Evolutionary conservation across 37 sponge, comb jelly and placozoan species (phyloP).

Genomic region (Diacarnus erythraeanus): DNA sequence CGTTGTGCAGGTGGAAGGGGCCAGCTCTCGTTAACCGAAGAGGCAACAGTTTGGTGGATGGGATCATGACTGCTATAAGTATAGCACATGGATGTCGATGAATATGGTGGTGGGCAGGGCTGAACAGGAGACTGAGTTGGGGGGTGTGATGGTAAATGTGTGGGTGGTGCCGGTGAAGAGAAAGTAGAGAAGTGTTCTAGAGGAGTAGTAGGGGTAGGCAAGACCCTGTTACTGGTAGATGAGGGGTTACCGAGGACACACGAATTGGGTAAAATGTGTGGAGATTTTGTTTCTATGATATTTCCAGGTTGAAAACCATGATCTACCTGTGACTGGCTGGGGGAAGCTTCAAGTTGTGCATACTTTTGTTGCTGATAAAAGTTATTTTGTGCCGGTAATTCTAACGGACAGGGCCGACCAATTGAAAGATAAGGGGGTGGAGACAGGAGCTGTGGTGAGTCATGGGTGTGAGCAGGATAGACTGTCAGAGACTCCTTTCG

Average conservation of each 20-base stretch:
- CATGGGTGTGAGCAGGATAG: neutral
- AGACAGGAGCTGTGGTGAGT: conserved; percentile 12
- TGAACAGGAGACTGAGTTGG: neutral
- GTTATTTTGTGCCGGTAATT: neutral
- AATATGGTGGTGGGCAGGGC: neutral
- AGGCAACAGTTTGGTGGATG: neutral
- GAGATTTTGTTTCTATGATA: neutral
- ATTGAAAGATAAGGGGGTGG: neutral
- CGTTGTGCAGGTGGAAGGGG: neutral
- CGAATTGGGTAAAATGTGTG: neutral
- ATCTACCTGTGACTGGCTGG: neutral
- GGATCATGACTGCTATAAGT: neutral
- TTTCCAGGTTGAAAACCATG: neutral
- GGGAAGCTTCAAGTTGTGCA: neutral
- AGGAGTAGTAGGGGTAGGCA: conserved; percentile 36
- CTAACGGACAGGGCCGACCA: no score
- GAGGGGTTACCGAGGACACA: neutral
- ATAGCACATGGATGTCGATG: neutral
- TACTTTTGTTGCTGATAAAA: neutral
- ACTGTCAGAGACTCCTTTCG: neutral
- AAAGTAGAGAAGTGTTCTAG: conserved; percentile 26
- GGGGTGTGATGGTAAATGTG: neutral
- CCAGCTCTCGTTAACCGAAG: neutral
- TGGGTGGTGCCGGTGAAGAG: neutral
- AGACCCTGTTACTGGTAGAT: neutral